Base-by-base conservation (phyloP, 2,797 vertebrate genomes). In the Columba guinea region DNA sequence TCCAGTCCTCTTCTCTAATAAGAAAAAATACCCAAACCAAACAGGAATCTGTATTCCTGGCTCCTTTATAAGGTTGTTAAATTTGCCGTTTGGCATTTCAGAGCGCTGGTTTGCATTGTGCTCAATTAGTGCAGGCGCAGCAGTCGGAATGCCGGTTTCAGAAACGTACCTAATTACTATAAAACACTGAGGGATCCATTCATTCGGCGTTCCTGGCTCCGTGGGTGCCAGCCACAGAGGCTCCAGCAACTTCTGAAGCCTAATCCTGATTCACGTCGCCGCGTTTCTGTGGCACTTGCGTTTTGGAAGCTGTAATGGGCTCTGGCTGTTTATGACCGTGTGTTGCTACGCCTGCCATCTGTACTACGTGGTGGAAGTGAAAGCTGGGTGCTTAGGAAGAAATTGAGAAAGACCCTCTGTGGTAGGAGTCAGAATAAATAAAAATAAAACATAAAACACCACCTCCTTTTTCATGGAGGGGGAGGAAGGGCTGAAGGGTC, bases 11-110 rank as follows among this genome's bases (percentile, higher is more conserved):
- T 63, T 44, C 49, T 81, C 88, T 81, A 96, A 89, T 96, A 94
- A 94, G 49, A 37, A 46, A 90, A 90, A 80, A 87, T 28, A 19
- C 44, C 44, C n/a, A 95, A 94, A 86, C 44, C 19, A 94, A 91
- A 52, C 46, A 56, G 10, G 44, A 63, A 95, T 96, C 69, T 96
- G 74, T 95, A 87, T 91, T 76, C 44, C 90, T 91, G 67, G 78
- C 87, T 93, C 85, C 64, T 98, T 97, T 97, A 96, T 96, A 96
- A 81, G 96, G 88, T 76, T 95, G 93, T 97, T 98, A 97, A 97
- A 90, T 76, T 87, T 95, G 73, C 87, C 23, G 21, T 95, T 97
- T 94, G 95, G 95, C 89, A 62, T 97, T 91, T 91, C 65, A 89
- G 95, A 79, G 96, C 93, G 84, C 91, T 82, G 90, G 91, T 96